These are phyloP conservation scores for Pararge aegeria DNA, from an alignment of 1,140 invertebrate genomes.

Conservation along the genomic window DNA sequence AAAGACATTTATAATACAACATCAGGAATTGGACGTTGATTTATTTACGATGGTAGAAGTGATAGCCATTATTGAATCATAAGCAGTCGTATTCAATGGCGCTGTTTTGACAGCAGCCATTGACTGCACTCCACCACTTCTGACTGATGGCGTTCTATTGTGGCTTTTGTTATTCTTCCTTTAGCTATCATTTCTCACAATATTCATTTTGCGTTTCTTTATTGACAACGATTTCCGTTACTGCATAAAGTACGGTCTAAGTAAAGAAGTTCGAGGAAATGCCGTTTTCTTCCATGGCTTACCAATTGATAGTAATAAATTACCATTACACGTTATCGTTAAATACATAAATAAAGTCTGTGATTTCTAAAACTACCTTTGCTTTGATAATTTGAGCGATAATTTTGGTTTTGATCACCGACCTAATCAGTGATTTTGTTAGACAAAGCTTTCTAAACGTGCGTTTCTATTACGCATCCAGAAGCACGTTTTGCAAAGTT, in stretches of 20 bases:
- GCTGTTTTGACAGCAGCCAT: constrained; percentile 62
- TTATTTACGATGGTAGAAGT: constrained; percentile 48
- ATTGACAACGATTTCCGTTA: constrained; percentile 2
- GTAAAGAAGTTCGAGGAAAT: background rate
- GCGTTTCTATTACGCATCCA: too few species aligned
- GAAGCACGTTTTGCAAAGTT: too few species aligned
- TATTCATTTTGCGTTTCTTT: background rate
- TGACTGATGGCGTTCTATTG: constrained; percentile 58
- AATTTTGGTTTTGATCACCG: too few species aligned
- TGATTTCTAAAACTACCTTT: too few species aligned
- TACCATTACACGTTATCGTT: too few species aligned
- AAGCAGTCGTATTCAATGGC: constrained; percentile 56
- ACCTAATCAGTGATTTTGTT: too few species aligned
- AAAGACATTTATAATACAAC: background rate
- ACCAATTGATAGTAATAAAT: too few species aligned
- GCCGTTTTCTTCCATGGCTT: too few species aligned
- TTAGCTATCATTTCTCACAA: constrained; percentile 43
- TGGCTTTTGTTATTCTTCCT: constrained; percentile 52
- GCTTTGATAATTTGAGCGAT: too few species aligned
- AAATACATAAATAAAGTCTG: too few species aligned
- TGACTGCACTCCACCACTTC: constrained; percentile 64
- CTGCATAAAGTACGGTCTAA: background rate
- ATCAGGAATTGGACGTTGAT: constrained; percentile 48
- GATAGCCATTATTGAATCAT: constrained; percentile 43
- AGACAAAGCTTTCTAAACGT: too few species aligned